A percentile compares a stretch with the other conserved stretches of the same genome.
These are phyloP conservation scores for Apodemia duryi DNA, from an alignment of 2,888 invertebrate genomes.

Conservation along the genomic window DNA sequence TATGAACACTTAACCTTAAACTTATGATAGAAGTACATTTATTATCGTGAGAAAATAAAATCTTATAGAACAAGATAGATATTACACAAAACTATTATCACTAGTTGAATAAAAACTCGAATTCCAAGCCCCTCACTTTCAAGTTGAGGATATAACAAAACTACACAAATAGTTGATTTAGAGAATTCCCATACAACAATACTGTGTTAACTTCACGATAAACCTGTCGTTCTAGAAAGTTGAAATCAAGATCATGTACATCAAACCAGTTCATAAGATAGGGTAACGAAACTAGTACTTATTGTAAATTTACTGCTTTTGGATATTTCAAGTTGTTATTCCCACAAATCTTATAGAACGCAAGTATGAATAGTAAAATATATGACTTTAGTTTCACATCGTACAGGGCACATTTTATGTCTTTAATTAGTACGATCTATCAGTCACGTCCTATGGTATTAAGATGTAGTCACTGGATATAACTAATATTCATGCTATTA, in stretches of 20 bases:
- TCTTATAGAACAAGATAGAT: neutral
- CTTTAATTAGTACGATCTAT: too few relatives aligned
- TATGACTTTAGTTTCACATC: too few relatives aligned
- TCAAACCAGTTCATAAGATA: conserved; percentile 26
- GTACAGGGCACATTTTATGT: too few relatives aligned
- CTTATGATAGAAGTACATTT: too few relatives aligned
- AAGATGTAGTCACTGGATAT: too few relatives aligned
- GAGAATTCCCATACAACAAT: conserved; percentile 46
- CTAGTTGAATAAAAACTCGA: conserved; percentile 36
- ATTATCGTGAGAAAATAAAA: neutral
- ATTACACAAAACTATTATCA: neutral
- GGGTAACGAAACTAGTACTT: conserved; percentile 26
- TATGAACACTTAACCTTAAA: too few relatives aligned
- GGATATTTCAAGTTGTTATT: conserved; percentile 19
- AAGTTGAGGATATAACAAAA: conserved; percentile 19
- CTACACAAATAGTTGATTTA: conserved; percentile 27
- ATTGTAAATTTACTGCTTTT: conserved; percentile 19
- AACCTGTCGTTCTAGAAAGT: conserved; percentile 45
- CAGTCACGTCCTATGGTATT: too few relatives aligned
- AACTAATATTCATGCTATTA: too few relatives aligned
- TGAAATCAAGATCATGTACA: conserved; percentile 23
- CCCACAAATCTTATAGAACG: neutral
- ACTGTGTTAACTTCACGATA: conserved; percentile 24
- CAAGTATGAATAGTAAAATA: neutral
- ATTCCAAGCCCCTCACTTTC: conserved; percentile 31